Evolutionary conservation across 2,113 vertebrate genomes (phyloP), one percentile per base, ranked within the genome.

Genomic region (Anhinga anhinga): DNA sequence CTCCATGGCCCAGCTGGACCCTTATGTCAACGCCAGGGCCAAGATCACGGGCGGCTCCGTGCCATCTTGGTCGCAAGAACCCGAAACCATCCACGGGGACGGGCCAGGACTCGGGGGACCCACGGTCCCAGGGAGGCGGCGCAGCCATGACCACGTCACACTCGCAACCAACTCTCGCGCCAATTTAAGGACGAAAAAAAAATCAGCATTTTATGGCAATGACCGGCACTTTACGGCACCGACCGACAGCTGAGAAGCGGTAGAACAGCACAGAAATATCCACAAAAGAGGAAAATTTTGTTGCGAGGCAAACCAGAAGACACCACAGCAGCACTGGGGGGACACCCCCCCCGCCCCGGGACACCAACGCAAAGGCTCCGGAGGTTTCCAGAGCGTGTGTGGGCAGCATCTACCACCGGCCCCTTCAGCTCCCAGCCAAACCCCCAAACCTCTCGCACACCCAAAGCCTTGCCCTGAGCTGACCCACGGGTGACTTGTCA

Each of bases 31-130:
- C 2, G 4, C 10, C 30, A 2, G 13, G 36, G 47, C 3, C 10
- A 5, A 52, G 36, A n/a, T 2, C 1, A 8, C 3, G 3, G 23
- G 36, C 3, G 10, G 30, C 18, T 42, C 1, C 2, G 10, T 3
- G 6, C 59, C 0, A 0, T 38, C 73, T 8, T 10, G 44, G n/a
- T 30, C 1, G 2, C 74, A 25, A 38, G 27, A n/a, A 62, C 45
- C 27, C 44, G 2, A 50, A 32, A 19, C 21, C 16, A 11, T 7
- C 58, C 29, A 3, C 2, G 12, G 45, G 74, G n/a, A 62, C 15
- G 0, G 45, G 58, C 4, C 21, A 10, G 45, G n/a, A 18, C n/a
- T 30, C 20, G 0, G 29, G 59, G 30, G 38, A 80, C 49, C 32
- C 61, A 29, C 19, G 4, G 49, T 29, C 61, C 49, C 18, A 13